Percentiles rank a stretch among this genome's conserved stretches.
These are phyloP conservation scores for Eptesicus fuscus DNA, from an alignment of 2,113 vertebrate genomes.

Conservation along the genomic window DNA sequence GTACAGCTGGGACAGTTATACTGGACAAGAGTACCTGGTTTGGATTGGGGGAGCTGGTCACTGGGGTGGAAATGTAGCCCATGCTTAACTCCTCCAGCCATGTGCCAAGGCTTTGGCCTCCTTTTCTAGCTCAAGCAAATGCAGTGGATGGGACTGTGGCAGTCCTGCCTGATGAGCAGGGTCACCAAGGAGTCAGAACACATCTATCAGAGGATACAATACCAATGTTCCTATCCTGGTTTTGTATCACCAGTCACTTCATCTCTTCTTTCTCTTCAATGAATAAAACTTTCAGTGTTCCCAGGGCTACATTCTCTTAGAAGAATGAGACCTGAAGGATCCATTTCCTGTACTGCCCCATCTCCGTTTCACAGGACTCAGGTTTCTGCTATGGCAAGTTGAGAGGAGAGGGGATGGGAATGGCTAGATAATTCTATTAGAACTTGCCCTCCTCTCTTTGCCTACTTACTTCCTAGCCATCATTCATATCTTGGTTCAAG, in stretches of 20 bases:
- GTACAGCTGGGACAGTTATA: background rate
- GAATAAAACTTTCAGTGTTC: slow-evolving; percentile 8
- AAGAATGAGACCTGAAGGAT: background rate
- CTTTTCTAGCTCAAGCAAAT: background rate
- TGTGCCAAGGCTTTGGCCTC: background rate
- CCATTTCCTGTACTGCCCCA: background rate
- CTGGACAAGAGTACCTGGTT: background rate
- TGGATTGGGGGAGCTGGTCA: background rate
- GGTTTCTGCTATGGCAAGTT: slow-evolving; percentile 14
- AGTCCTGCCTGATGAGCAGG: background rate
- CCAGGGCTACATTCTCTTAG: background rate
- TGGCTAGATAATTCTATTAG: background rate
- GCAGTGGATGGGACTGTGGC: background rate
- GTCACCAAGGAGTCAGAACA: background rate
- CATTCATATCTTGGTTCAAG: background rate
- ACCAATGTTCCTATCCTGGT: background rate
- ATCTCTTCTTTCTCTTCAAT: slow-evolving; percentile 14
- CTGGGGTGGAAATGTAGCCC: background rate
- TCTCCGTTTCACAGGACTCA: background rate
- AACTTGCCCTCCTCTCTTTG: background rate
- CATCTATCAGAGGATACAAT: background rate
- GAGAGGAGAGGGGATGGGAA: background rate
- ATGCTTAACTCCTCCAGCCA: background rate
- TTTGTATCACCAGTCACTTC: background rate
- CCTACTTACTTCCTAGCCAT: background rate